phyloP scores from a whole-genome alignment of 2,888 invertebrate species.

The Eupithecia dodoneata region DNA sequence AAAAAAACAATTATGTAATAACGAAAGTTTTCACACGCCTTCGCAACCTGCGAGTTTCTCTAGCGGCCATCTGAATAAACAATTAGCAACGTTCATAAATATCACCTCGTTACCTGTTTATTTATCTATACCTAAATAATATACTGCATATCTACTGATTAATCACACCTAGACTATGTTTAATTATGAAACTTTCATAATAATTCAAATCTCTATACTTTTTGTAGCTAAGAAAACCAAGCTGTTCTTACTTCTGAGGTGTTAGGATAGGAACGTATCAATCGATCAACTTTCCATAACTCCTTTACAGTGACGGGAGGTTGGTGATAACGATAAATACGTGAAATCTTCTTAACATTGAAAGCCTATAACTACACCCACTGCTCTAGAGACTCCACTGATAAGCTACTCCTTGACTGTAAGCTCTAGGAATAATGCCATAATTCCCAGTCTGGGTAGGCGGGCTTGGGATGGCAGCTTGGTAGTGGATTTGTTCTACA shows the following conservation, averaged over 20 bases:
- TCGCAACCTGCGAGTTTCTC: conserved; percentile 8
- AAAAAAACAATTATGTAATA: conserved; percentile 16
- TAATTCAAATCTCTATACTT: not conserved
- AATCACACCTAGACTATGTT: not conserved
- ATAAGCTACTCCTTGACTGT: not conserved
- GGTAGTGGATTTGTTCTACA: not conserved
- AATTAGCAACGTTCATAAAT: conserved; percentile 13
- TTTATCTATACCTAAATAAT: not conserved
- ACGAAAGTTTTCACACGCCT: conserved; percentile 17
- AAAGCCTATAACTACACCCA: not conserved
- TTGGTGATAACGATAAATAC: not conserved
- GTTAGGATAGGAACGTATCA: not conserved
- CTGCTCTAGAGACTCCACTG: not conserved
- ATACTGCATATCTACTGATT: not conserved
- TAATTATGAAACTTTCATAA: not conserved
- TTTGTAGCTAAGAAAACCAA: not conserved
- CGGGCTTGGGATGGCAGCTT: no score
- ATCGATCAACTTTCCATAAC: not conserved
- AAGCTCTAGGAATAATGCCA: not conserved
- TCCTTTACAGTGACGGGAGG: not conserved
- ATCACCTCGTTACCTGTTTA: not conserved
- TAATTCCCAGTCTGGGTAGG: not conserved
- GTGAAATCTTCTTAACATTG: not conserved
- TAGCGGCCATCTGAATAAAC: conserved; percentile 28
- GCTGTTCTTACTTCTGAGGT: not conserved